Conservation (phyloP, 1,140 invertebrate genomes). For the Zaprionus vittiger region DNA sequence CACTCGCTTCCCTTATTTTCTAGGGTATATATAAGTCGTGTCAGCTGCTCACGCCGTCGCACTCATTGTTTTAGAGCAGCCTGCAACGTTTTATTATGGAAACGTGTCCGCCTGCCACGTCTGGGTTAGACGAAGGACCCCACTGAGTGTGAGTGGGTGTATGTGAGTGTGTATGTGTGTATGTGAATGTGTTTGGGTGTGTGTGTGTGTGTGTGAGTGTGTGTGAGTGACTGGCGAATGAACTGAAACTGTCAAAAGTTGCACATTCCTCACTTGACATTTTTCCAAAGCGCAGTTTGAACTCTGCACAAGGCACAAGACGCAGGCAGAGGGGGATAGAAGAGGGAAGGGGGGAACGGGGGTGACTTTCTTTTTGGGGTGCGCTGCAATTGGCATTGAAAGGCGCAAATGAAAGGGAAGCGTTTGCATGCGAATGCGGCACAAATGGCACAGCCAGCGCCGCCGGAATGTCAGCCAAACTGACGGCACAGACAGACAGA, state of each 20-base stretch:
- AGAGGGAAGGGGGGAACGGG: background rate
- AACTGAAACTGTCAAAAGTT: conserved; percentile 84
- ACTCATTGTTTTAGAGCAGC: conserved; percentile 13
- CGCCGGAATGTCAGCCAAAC: conserved; percentile 65
- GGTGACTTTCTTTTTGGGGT: conserved; percentile 37
- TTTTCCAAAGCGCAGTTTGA: conserved; percentile 78
- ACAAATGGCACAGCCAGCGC: conserved; percentile 54
- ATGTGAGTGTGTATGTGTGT: background rate
- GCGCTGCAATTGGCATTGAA: conserved; percentile 58
- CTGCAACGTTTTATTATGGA: conserved; percentile 69
- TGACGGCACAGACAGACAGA: background rate
- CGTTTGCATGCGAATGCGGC: conserved; percentile 35
- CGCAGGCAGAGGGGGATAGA: too few relatives aligned
- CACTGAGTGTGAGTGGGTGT: too few relatives aligned
- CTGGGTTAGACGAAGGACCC: conserved; percentile 47
- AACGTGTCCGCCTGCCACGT: conserved; percentile 73
- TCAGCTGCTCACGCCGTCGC: too few relatives aligned
- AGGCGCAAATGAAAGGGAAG: conserved; percentile 73
- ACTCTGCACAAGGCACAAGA: conserved; percentile 26
- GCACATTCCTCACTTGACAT: conserved; percentile 83
- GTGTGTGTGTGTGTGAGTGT: background rate
- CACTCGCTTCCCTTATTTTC: background rate
- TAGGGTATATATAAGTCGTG: conserved; percentile 1
- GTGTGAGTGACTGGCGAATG: conserved; percentile 59
- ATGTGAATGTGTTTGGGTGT: conserved; percentile 4